Evolutionary conservation across 2,888 invertebrate genomes (phyloP).

Genomic region (Ormyrus nitidulus): DNA sequence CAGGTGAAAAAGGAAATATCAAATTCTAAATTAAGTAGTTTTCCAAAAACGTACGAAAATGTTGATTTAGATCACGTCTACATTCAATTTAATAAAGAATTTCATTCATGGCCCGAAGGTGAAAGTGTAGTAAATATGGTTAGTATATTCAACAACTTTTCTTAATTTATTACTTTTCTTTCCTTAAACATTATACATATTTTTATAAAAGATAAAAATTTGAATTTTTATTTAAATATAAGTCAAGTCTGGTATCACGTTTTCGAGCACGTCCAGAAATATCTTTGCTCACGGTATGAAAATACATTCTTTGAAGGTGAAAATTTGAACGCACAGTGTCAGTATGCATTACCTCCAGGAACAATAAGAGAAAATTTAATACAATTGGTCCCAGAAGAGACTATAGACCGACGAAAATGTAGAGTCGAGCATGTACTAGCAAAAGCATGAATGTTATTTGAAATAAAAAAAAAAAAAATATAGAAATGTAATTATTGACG

Average conservation of each 20-base stretch:
- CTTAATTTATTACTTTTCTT: too few relatives aligned
- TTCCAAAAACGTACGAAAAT: constrained; percentile 63
- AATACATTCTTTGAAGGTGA: too few relatives aligned
- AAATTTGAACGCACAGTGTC: too few relatives aligned
- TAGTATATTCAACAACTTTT: constrained; percentile 3
- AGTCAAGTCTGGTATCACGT: not conserved
- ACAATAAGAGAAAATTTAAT: too few relatives aligned
- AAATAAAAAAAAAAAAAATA: constrained; percentile 12
- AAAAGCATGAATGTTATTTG: not conserved
- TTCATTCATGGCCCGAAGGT: constrained; percentile 84
- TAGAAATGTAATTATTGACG: not conserved
- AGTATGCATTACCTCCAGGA: too few relatives aligned
- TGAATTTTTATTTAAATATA: not conserved
- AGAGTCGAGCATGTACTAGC: too few relatives aligned
- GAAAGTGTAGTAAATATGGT: constrained; percentile 80
- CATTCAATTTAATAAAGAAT: constrained; percentile 82
- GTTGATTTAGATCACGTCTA: constrained; percentile 89
- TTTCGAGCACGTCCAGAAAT: too few relatives aligned
- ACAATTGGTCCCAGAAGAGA: too few relatives aligned
- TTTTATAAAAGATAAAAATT: not conserved
- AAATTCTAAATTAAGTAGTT: constrained; percentile 24
- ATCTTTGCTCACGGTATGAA: too few relatives aligned
- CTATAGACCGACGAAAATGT: too few relatives aligned
- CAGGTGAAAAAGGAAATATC: constrained; percentile 66
- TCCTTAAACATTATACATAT: too few relatives aligned